phyloP scores from a whole-genome alignment of 2,888 invertebrate genomes.

The Drosophila limbata region DNA sequence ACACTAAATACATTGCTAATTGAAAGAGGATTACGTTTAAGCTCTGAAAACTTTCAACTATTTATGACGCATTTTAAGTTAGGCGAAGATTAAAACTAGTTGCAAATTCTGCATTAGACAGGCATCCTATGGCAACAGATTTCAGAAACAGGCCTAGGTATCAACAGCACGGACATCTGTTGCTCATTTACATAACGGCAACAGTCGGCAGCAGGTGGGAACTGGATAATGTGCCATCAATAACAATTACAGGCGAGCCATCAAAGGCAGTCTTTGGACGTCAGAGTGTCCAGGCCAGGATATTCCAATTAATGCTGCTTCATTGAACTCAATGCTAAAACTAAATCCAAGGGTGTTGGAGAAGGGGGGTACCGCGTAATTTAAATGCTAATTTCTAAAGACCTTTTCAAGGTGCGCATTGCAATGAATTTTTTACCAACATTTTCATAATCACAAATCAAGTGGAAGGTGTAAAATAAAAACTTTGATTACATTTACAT shows the following conservation, averaged over 20 bases:
- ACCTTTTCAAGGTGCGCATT: constrained; percentile 54
- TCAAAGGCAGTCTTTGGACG: constrained; percentile 61
- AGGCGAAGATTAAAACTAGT: constrained; percentile 16
- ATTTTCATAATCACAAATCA: constrained; percentile 76
- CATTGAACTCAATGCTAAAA: constrained; percentile 61
- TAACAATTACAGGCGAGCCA: constrained; percentile 67
- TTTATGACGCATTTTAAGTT: background rate
- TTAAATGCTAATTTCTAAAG: constrained; percentile 73
- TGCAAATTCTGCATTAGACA: background rate
- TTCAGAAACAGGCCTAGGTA: constrained; percentile 35
- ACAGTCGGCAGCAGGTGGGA: constrained; percentile 15
- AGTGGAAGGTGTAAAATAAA: constrained; percentile 61
- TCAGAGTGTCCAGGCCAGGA: constrained; percentile 59
- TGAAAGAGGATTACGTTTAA: background rate
- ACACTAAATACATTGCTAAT: background rate
- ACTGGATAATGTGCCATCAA: constrained; percentile 70
- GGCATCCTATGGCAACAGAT: constrained; percentile 6
- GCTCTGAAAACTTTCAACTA: background rate
- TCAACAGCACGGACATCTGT: constrained; percentile 10
- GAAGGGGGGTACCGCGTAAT: constrained; percentile 51
- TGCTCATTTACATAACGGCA: constrained; percentile 47
- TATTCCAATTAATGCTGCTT: constrained; percentile 76
- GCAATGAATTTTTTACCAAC: constrained; percentile 52
- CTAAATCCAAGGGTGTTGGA: constrained; percentile 32
- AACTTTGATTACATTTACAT: constrained; percentile 80